Conservation (phyloP, 1,140 invertebrate genomes). For the Trypoxylus dichotomus region DNA sequence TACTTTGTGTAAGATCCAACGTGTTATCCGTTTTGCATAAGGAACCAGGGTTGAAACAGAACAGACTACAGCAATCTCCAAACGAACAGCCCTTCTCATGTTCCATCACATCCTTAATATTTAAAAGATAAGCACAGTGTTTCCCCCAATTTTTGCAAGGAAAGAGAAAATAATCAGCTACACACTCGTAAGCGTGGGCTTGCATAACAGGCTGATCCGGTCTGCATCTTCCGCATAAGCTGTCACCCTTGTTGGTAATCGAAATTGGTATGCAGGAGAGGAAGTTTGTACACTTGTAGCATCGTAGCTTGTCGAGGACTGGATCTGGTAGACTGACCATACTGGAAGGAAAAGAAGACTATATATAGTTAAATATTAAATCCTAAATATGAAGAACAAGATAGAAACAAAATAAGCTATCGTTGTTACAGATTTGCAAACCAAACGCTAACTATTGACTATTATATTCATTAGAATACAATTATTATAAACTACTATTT, state of each 20-base stretch:
- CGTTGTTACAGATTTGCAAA: too few relatives aligned
- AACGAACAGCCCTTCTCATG: constrained; percentile 47
- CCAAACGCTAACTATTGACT: too few relatives aligned
- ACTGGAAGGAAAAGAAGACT: not conserved
- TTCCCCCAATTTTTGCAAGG: constrained; percentile 48
- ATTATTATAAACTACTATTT: too few relatives aligned
- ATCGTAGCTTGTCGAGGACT: constrained; percentile 38
- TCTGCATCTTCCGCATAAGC: constrained; percentile 45
- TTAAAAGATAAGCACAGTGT: constrained; percentile 42
- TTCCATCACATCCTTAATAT: constrained; percentile 44
- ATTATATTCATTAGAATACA: too few relatives aligned
- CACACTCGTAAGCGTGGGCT: constrained; percentile 42
- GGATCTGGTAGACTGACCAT: constrained; percentile 28
- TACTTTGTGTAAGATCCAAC: constrained; percentile 33
- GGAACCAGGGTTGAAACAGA: constrained; percentile 40
- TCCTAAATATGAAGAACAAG: too few relatives aligned
- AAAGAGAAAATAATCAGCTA: constrained; percentile 46
- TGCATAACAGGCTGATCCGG: not conserved
- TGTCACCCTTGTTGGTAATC: constrained; percentile 36
- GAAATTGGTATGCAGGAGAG: constrained; percentile 46
- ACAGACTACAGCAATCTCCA: constrained; percentile 36
- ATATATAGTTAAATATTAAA: too few relatives aligned
- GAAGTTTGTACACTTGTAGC: constrained; percentile 42
- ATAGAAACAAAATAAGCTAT: too few relatives aligned
- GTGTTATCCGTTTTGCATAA: constrained; percentile 43